Evolutionary conservation across 2,888 invertebrate species (phyloP), one percentile per base, ranked within the genome.

Genomic region (Therioaphis trifolii): DNA sequence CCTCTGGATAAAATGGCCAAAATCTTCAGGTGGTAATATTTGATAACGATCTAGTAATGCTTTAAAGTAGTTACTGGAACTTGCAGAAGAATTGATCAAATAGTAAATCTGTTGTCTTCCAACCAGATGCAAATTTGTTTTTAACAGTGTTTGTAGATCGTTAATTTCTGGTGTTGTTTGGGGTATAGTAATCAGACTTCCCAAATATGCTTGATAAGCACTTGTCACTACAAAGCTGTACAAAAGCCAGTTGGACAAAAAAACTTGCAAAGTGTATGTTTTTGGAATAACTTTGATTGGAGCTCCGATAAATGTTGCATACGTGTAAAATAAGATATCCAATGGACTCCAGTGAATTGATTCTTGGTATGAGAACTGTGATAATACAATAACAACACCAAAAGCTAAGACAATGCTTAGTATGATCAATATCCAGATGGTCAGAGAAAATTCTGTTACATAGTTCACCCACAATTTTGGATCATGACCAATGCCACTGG

Each of bases 391-490:
- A 4, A 85, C n/a, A 18, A 84, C 52, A 4, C 24, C 2, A 15
- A 84, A 75, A n/a, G 85, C 85, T 46, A 85, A 40, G 24, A 84
- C 77, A 27, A 86, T 72, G 49, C 77, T 85, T 27, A 85, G 35
- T 55, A 77, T 77, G 40, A 87, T 86, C 49, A 87, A 86, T 85
- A 86, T 40, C 87, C 87, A 87, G 0, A 85, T 86, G 27, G 85
- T 29, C 4, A 68, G 35, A 14, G 86, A 86, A 69, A 86, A 87
- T 79, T 87, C 87, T 35, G 85, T 84, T n/a, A 86, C 55, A 43
- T 86, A 87, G 58, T 86, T 86, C 11, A 85, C 86, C 87, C 87
- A 87, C 43, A 87, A 86, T 29, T 86, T 86, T 0, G 87, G 87
- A 14, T 86, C 85, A 2, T 78, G 76, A n/a, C 87, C 87, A 46